Evolutionary conservation across 1,140 invertebrate genomes (phyloP).

Genomic region (Orchestia grillus): DNA sequence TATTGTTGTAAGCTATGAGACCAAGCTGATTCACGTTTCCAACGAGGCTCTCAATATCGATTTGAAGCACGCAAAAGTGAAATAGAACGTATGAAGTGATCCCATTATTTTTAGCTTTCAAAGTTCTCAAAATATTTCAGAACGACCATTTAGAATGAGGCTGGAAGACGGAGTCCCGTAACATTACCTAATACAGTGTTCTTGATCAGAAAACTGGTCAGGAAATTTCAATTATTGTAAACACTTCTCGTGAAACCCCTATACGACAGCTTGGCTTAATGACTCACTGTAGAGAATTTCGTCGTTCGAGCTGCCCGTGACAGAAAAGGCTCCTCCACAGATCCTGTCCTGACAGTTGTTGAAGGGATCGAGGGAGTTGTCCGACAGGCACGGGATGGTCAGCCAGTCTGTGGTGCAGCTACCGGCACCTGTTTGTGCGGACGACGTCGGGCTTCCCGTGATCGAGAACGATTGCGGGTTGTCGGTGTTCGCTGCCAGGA

Average conservation of each 20-base stretch:
- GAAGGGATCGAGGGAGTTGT: conserved; percentile 70
- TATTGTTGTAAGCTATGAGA: background rate
- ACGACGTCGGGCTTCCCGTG: background rate
- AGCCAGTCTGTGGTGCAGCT: conserved; percentile 82
- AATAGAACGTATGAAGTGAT: background rate
- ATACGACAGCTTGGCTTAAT: background rate
- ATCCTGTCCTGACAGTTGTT: conserved; percentile 80
- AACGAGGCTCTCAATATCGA: too few relatives aligned
- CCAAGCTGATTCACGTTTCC: too few relatives aligned
- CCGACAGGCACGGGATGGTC: conserved; percentile 80
- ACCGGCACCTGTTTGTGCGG: background rate
- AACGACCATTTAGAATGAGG: background rate
- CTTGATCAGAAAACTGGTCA: too few relatives aligned
- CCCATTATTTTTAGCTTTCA: background rate
- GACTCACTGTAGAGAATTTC: conserved; percentile 15
- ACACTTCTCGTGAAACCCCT: background rate
- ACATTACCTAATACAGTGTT: background rate
- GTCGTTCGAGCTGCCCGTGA: background rate
- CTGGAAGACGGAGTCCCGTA: background rate
- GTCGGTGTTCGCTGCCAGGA: background rate
- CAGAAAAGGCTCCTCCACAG: conserved; percentile 79
- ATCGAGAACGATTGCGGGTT: conserved; percentile 42
- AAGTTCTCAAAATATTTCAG: background rate
- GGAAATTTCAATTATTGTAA: too few relatives aligned
- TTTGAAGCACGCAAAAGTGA: background rate